These are phyloP conservation scores for Rhabdornis inornatus DNA, from an alignment of 2,113 vertebrate genomes.

Conservation along the genomic window DNA sequence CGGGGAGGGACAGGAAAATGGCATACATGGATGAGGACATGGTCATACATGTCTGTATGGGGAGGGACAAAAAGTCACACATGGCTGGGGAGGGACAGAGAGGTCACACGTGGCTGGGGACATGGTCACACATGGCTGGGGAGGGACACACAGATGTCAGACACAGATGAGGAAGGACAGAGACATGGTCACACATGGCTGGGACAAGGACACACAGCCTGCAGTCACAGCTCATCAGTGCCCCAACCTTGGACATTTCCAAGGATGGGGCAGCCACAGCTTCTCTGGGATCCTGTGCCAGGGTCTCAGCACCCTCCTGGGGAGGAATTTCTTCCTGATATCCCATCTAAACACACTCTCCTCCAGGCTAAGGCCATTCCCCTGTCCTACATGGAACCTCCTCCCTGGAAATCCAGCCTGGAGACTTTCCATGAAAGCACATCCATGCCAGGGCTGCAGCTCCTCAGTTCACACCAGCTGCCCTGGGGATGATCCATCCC, in stretches of 20 bases:
- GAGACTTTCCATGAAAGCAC: background rate
- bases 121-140: too few species aligned
- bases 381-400: background rate
- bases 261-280: background rate
- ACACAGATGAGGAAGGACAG: too few species aligned
- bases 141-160: background rate
- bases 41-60: too few species aligned
- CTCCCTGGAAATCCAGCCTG: background rate
- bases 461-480: background rate
- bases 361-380: background rate
- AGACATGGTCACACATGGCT: background rate
- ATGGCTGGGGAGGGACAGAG: background rate
- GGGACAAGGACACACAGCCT: background rate
- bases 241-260: background rate
- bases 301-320: background rate
- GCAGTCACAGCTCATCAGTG: background rate
- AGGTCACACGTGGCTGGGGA: background rate
- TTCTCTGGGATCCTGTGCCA: background rate
- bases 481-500: background rate
- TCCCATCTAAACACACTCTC: background rate
- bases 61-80: conserved; percentile 59
- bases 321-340: background rate
- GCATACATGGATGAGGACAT: too few species aligned
- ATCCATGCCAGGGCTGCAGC: background rate
- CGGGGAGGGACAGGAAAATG: too few species aligned